A percentile compares a stretch with the other conserved stretches of the same genome.
These are phyloP conservation scores for Pseudomyrmex pallidus DNA, from an alignment of 1,140 invertebrate species.

Conservation along the genomic window DNA sequence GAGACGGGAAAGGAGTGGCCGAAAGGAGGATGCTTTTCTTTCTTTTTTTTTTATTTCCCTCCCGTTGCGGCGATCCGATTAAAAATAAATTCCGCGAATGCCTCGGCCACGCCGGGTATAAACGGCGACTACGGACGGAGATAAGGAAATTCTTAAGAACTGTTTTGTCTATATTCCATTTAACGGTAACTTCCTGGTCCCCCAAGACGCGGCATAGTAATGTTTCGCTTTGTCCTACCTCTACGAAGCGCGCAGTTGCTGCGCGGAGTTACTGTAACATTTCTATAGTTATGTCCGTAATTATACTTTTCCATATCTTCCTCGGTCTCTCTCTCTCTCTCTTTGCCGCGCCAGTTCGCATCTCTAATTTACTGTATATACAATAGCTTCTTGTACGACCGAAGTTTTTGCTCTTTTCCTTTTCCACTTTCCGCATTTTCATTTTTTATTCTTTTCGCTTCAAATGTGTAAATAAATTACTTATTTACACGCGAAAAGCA, in stretches of 20 bases:
- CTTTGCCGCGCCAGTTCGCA: not conserved
- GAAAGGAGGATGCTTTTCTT: constrained; percentile 19
- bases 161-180: constrained; percentile 53
- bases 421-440: not conserved
- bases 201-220: constrained; percentile 43
- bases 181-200: constrained; percentile 48
- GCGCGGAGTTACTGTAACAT: not conserved
- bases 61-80: constrained; percentile 45
- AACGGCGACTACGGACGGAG: constrained; percentile 18
- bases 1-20: constrained; percentile 14
- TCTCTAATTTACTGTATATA: not conserved
- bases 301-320: not conserved
- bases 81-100: constrained; percentile 60
- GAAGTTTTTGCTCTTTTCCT: not conserved
- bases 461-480: not conserved
- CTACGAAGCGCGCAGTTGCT: not conserved
- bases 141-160: constrained; percentile 54
- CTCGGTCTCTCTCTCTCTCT: not conserved
- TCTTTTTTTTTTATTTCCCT: constrained; percentile 47
- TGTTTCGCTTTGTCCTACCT: constrained; percentile 13
- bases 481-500: not conserved
- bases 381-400: too few relatives aligned
- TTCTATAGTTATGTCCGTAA: constrained; percentile 23
- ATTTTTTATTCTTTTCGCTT: not conserved
- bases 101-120: constrained; percentile 15